Base-by-base conservation (phyloP, 2,797 vertebrate species). In the Potorous gilbertii region DNA sequence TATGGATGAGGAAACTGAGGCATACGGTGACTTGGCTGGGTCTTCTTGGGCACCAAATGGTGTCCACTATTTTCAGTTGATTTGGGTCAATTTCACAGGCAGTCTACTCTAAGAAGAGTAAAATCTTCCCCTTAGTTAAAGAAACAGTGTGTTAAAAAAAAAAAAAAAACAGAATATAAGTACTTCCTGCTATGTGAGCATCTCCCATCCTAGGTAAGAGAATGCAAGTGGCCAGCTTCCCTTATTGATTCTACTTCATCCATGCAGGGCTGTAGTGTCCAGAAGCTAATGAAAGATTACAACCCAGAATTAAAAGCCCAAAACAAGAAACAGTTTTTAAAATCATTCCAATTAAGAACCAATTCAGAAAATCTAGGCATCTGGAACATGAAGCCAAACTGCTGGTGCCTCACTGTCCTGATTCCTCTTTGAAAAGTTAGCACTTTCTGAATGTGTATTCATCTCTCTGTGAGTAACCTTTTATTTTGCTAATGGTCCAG, bases 401-500 rank as follows among this genome's bases (percentile, higher is more conserved):
- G 27, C 18, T 4, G 28, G 40, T 56, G 46, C 13, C 34, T 94
- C 21, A 57, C 50, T 95, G 50, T 24, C 14, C 31, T 18, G 1
- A 81, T 24, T 81, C 12, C 0, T 4, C 50, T 90, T 93, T 89
- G 55, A 93, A 93, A 55, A 93, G 40, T 28, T 52, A 89, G 54
- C n/a, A 11, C 29, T 56, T 24, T 74, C 40, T 55, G 40, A 74
- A 93, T 74, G 90, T 90, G 92, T 50, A 90, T 56, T 57, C 40
- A 59, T 96, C 40, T 0, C 66, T 92, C 95, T 57, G 8, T 50
- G 81, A 96, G 90, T 9, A 54, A 81, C 92, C 29, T 95, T 56
- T 92, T 93, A 46, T 95, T 93, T 95, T 95, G 57, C 27, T 90
- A 94, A 31, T 50, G 90, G 24, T 92, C 66, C 94, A 94, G 90